Evolutionary conservation across 2,113 vertebrate genomes (phyloP), one percentile per base, ranked within the genome.

Genomic region (Haliaeetus leucogaster): DNA sequence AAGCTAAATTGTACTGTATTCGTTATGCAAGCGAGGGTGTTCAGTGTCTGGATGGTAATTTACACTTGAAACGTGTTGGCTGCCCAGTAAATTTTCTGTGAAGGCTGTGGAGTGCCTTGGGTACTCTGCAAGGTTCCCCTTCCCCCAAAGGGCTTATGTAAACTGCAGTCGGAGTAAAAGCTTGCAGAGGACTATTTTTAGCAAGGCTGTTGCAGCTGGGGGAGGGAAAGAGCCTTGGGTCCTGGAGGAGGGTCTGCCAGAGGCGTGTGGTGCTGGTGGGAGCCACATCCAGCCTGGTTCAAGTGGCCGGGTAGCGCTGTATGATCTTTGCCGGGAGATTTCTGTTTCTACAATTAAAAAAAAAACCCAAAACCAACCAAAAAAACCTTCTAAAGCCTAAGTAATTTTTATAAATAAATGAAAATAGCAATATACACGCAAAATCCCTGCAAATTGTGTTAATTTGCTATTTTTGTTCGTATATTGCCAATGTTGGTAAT

Each of bases 141-240:
- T 92, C 76, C 91, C 93, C 95, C 81, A 38, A 50, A 96, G 96
- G 68, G 80, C 82, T 97, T 89, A 34, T 87, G 85, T 65, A 93
- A 97, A 93, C 94, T 85, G 78, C 66, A 89, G 89, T 81, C 27
- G 0, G 1, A 95, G 89, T 38, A 65, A 81, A 95, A 96, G 34
- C 55, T 29, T 67, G 86, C 40, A 7, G 6, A 89, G 62, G 34
- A 40, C 80, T 97, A 94, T 97, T 97, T 97, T 96, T 97, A 96
- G 91, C 59, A 48, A 66, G 78, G 84, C 81, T 82, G 76, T 59
- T 89, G 52, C 58, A 83, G 81, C 80, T 65, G 77, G 40, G 89
- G 85, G 65, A 78, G 72, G 82, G 50, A 52, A 27, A 27, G 50
- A 52, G 81, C 95, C 82, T 71, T 94, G 86, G 72, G 81, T 90